phyloP scores from a whole-genome alignment of 2,888 invertebrate genomes.

The Eupithecia tripunctaria region DNA sequence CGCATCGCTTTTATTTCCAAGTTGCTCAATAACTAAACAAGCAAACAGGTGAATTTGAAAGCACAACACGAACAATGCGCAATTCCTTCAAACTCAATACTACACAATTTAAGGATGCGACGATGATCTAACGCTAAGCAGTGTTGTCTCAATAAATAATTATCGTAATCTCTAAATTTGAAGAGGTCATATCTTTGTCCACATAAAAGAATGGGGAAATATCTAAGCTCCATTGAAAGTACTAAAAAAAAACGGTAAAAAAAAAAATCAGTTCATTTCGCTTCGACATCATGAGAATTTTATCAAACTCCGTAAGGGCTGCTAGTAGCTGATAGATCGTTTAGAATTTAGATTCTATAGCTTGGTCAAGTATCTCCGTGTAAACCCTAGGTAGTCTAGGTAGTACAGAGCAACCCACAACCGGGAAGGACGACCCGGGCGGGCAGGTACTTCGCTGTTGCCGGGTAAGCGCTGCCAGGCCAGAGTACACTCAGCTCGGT shows the following conservation, averaged over 20 bases:
- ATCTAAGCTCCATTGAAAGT: not conserved
- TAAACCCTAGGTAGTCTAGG: slow-evolving; percentile 26
- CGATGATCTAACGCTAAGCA: not conserved
- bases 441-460: slow-evolving; percentile 9
- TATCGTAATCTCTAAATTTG: not conserved
- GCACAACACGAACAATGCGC: not conserved
- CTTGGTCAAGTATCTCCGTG: slow-evolving; percentile 3
- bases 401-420: slow-evolving; percentile 35
- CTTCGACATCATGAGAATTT: not conserved
- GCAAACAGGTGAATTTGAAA: too few relatives aligned
- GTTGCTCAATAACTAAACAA: too few relatives aligned
- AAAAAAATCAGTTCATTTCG: not conserved
- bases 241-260: not conserved
- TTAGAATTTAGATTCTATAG: not conserved
- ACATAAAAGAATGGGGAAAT: not conserved
- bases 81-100: too few relatives aligned
- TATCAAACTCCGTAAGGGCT: not conserved
- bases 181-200: not conserved
- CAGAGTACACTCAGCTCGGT: not conserved
- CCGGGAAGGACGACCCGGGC: slow-evolving; percentile 37
- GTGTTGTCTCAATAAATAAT: not conserved
- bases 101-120: too few relatives aligned
- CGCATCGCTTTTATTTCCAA: too few relatives aligned
- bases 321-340: not conserved
- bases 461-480: slow-evolving; percentile 11